Evolutionary conservation across 1,140 invertebrate species (phyloP).

Genomic region (Rhopalosiphum maidis): DNA sequence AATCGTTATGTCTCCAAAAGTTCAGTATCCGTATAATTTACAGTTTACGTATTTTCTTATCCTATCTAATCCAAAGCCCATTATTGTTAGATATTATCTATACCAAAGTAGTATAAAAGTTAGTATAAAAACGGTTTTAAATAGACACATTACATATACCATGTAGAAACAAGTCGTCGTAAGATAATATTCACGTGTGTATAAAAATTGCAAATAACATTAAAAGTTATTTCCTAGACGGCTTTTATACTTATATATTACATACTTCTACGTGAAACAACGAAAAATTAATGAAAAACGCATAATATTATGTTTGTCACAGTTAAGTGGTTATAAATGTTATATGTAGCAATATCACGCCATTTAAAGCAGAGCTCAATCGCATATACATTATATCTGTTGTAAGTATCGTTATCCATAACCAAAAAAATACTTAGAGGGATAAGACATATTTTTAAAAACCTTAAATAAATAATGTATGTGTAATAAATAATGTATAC

Average conservation of each 20-base stretch:
- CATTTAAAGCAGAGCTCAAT: not conserved
- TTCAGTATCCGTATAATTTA: not conserved
- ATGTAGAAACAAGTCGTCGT: not conserved
- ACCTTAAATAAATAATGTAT: no score
- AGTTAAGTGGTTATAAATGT: conserved; percentile 19
- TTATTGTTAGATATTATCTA: not conserved
- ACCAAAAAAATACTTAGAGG: not conserved
- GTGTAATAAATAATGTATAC: no score
- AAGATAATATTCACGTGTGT: not conserved
- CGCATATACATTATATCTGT: not conserved
- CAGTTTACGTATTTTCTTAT: not conserved
- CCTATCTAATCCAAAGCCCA: not conserved
- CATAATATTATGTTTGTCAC: conserved; percentile 30
- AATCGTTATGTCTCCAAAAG: not conserved
- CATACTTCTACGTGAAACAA: not conserved
- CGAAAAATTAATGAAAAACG: not conserved
- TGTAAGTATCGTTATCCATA: not conserved
- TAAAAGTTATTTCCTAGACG: not conserved
- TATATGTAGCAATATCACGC: not conserved
- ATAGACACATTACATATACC: not conserved
- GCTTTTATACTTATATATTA: not conserved
- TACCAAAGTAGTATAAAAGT: not conserved
- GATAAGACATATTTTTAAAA: not conserved
- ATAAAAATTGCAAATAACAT: not conserved
- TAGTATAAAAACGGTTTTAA: not conserved